Evolutionary conservation across 2,113 vertebrate species (phyloP).

Genomic region (Anthoscopus minutus): DNA sequence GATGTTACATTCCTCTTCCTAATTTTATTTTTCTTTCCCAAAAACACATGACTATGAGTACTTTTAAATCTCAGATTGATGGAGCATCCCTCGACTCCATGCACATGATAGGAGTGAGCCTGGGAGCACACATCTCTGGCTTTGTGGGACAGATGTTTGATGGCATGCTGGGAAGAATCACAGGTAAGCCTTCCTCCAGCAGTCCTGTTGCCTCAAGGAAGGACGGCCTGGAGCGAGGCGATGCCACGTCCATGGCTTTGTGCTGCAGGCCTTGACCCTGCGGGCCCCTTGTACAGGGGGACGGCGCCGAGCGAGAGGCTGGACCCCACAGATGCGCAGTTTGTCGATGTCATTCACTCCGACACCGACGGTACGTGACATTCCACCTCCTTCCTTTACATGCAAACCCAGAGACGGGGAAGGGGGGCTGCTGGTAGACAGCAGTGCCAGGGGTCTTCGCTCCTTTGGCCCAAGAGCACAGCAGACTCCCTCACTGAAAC

Average conservation of each 20-base stretch:
- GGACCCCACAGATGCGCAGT: conserved; percentile 82
- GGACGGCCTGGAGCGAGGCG: fast-evolving
- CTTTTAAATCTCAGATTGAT: conserved; percentile 66
- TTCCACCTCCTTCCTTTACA: background rate
- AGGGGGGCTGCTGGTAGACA: background rate
- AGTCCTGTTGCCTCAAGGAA: fast-evolving
- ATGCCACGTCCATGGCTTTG: background rate
- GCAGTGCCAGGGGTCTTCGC: background rate
- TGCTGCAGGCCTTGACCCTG: conserved; percentile 85
- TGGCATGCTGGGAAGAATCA: conserved; percentile 86
- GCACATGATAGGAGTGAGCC: conserved; percentile 90
- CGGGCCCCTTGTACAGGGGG: conserved; percentile 84
- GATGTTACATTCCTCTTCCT: background rate
- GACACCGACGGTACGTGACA: conserved; percentile 81
- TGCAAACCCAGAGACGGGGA: background rate
- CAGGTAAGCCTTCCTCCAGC: conserved; percentile 71
- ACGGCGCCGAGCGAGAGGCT: conserved; percentile 75
- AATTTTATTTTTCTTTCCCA: background rate
- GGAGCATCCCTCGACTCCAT: conserved; percentile 80
- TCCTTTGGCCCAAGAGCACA: background rate
- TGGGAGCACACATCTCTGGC: conserved; percentile 90
- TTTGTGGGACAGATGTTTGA: conserved; percentile 84
- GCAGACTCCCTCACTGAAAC: background rate
- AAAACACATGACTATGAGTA: background rate
- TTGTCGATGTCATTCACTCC: conserved; percentile 91